phyloP scores from a whole-genome alignment of 1,140 invertebrate genomes.

The Cheumatopsyche charites region DNA sequence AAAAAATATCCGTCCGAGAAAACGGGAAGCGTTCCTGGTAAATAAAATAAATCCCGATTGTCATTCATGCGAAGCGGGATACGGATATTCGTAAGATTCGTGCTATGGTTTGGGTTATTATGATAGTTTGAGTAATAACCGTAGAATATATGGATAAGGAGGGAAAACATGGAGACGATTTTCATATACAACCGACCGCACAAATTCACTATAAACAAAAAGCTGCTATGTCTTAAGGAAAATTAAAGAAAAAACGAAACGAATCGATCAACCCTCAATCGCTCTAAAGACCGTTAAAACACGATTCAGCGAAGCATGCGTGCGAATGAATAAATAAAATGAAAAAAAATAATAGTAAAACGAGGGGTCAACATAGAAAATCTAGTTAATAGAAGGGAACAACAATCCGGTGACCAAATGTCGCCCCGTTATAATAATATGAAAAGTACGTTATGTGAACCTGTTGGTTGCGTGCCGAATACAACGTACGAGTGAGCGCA shows the following conservation, averaged over 20 bases:
- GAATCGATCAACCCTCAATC: not conserved
- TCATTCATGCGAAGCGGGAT: conserved; percentile 43
- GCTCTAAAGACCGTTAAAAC: not conserved
- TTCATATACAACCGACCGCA: too few species aligned
- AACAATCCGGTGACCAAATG: too few species aligned
- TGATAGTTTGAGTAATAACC: conserved; percentile 34
- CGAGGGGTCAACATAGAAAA: too few species aligned
- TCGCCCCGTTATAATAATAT: too few species aligned
- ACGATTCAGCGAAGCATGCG: not conserved
- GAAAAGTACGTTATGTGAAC: too few species aligned
- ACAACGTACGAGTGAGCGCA: not conserved
- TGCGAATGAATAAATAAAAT: too few species aligned
- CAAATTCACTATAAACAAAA: too few species aligned
- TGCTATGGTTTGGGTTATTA: conserved; percentile 2
- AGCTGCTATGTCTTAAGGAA: too few species aligned
- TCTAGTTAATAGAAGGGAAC: too few species aligned
- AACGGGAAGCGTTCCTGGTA: conserved; percentile 19
- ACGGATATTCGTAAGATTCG: conserved; percentile 12
- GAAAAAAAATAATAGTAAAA: too few species aligned
- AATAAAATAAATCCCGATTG: conserved; percentile 48
- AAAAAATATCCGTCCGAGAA: not conserved
- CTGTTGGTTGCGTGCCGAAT: not conserved
- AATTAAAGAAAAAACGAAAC: not conserved
- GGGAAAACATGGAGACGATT: not conserved
- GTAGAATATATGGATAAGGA: not conserved